Conservation (phyloP, 2,888 invertebrate genomes). For the Oscheius sp. region DNA sequence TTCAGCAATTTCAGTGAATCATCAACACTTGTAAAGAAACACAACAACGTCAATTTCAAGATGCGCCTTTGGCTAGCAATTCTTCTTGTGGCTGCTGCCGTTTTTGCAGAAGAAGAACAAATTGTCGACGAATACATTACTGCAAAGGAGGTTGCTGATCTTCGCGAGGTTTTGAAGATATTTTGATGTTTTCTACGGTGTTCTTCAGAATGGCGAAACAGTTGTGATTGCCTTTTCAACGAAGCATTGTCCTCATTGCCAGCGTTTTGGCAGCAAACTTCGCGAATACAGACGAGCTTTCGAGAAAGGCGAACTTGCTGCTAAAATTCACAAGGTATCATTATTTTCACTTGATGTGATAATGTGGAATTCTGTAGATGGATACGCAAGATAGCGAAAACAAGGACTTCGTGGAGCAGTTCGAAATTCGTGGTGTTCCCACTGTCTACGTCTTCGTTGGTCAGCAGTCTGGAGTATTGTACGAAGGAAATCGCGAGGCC, state of each 20-base stretch:
- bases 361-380: conserved; percentile 16
- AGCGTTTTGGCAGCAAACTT: conserved; percentile 14
- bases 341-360: not conserved
- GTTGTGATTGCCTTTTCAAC: conserved; percentile 26
- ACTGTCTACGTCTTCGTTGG: conserved; percentile 28
- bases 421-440: conserved; percentile 30
- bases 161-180: conserved; percentile 1
- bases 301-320: not conserved
- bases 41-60: too few species aligned
- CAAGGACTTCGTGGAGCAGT: conserved; percentile 22
- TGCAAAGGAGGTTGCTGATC: conserved; percentile 1
- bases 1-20: too few species aligned
- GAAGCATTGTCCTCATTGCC: conserved; percentile 27
- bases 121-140: conserved; percentile 14
- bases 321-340: conserved; percentile 19
- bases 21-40: too few species aligned
- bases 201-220: conserved; percentile 23
- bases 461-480: not conserved
- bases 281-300: not conserved
- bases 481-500: conserved; percentile 16
- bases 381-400: conserved; percentile 14
- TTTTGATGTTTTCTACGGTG: not conserved
- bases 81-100: conserved; percentile 1
- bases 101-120: conserved; percentile 10
- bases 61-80: conserved; percentile 11